These are phyloP conservation scores for Eonycteris spelaea DNA, from an alignment of 2,113 vertebrate genomes.

Conservation along the genomic window DNA sequence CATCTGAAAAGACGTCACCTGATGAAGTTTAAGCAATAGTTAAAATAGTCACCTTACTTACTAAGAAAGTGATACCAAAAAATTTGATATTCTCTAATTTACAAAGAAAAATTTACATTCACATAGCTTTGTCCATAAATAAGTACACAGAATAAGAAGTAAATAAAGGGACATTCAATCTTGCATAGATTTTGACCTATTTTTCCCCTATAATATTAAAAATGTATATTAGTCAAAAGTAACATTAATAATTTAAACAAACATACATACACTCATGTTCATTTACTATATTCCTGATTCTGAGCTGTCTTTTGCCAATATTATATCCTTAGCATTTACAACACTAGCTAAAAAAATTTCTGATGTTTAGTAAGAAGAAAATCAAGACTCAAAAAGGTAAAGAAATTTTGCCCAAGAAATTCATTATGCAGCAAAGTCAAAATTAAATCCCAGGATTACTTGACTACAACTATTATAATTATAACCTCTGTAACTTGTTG, in stretches of 20 bases:
- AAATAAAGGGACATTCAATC: neutral
- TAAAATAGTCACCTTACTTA: neutral
- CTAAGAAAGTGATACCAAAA: neutral
- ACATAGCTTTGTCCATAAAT: neutral
- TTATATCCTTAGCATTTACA: neutral
- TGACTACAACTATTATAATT: neutral
- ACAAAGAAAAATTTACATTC: neutral
- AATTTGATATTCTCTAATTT: too few species aligned
- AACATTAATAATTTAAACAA: neutral
- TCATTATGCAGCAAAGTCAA: neutral
- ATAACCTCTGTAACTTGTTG: neutral
- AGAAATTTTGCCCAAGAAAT: neutral
- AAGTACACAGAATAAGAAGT: neutral
- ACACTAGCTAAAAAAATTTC: neutral
- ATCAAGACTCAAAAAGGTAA: neutral
- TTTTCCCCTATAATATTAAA: neutral
- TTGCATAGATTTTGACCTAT: neutral
- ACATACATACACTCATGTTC: neutral
- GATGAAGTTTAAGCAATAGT: neutral
- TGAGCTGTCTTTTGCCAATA: neutral
- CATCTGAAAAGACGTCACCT: neutral
- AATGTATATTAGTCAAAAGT: neutral
- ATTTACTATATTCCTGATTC: neutral
- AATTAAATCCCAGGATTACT: neutral
- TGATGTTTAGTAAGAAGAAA: neutral